Evolutionary conservation across 2,888 invertebrate species (phyloP).

Genomic region (Phengaris arion): DNA sequence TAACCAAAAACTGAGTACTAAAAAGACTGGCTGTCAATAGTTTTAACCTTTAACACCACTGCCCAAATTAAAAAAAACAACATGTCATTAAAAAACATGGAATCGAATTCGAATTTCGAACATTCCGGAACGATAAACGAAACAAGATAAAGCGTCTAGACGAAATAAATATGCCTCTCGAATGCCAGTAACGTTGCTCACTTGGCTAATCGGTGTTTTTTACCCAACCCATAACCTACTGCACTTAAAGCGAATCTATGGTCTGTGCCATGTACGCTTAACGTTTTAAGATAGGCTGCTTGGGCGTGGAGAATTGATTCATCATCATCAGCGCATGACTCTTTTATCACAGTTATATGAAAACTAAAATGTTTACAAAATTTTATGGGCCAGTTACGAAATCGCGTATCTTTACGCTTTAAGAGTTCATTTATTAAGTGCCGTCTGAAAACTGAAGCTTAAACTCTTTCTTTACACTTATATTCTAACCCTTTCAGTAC

Average conservation of each 20-base stretch:
- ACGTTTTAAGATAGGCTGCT: slow-evolving; percentile 3
- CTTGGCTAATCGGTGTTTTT: slow-evolving; percentile 73
- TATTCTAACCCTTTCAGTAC: no score
- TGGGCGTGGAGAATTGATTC: background rate
- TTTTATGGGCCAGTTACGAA: no score
- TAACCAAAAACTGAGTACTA: background rate
- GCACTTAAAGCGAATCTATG: slow-evolving; percentile 70
- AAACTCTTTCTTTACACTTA: no score
- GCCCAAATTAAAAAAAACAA: background rate
- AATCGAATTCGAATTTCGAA: slow-evolving; percentile 48
- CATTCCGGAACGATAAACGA: slow-evolving; percentile 67
- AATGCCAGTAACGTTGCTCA: slow-evolving; percentile 75
- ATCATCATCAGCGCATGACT: background rate
- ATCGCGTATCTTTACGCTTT: no score
- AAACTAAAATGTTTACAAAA: no score
- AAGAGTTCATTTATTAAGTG: no score
- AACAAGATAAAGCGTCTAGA: slow-evolving; percentile 76
- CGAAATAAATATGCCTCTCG: slow-evolving; percentile 75
- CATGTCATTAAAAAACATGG: slow-evolving; percentile 3
- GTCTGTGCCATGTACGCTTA: slow-evolving; percentile 31
- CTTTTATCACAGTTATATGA: no score
- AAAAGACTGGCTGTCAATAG: background rate
- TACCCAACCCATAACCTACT: slow-evolving; percentile 61
- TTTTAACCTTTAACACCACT: background rate
- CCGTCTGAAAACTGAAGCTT: no score